Evolutionary conservation across 2,113 vertebrate genomes (phyloP).

Genomic region (Spea bombifrons): DNA sequence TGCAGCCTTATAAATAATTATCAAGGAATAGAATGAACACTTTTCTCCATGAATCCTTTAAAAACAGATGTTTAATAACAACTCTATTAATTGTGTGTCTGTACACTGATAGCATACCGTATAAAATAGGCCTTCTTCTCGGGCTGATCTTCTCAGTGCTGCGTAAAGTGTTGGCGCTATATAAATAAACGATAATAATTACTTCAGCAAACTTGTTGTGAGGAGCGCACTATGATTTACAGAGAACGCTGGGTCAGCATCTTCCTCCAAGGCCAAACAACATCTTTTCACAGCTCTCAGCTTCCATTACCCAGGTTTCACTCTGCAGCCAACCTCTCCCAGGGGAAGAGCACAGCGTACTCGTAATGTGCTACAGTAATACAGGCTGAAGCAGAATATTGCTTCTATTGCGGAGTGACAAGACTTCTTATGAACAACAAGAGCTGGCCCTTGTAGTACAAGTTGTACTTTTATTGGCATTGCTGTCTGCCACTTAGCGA

Average conservation of each 20-base stretch:
- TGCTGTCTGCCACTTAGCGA: conserved; percentile 36
- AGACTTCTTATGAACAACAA: conserved; percentile 30
- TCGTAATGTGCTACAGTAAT: conserved; percentile 44
- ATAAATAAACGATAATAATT: too few species aligned
- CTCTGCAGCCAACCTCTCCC: conserved; percentile 33
- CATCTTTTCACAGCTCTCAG: conserved; percentile 42
- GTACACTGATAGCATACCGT: too few species aligned
- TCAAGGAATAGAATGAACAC: too few species aligned
- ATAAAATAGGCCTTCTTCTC: too few species aligned
- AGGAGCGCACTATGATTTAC: conserved; percentile 33
- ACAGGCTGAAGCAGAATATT: conserved; percentile 31
- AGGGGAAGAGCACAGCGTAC: conserved; percentile 30
- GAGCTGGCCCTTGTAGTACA: conserved; percentile 41
- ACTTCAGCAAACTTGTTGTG: conserved; percentile 14
- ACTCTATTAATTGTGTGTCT: too few species aligned
- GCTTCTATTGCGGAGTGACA: conserved; percentile 23
- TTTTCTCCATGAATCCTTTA: too few species aligned
- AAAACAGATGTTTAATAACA: too few species aligned
- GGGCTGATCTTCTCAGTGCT: too few species aligned
- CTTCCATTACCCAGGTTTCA: conserved; percentile 48
- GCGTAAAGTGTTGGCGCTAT: neutral
- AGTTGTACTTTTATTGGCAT: conserved; percentile 43
- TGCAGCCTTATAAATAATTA: too few species aligned
- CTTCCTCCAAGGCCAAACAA: conserved; percentile 39
- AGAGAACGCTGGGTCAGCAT: conserved; percentile 43